phyloP scores from a whole-genome alignment of 2,888 invertebrate species.

The Trisateles emortualis region DNA sequence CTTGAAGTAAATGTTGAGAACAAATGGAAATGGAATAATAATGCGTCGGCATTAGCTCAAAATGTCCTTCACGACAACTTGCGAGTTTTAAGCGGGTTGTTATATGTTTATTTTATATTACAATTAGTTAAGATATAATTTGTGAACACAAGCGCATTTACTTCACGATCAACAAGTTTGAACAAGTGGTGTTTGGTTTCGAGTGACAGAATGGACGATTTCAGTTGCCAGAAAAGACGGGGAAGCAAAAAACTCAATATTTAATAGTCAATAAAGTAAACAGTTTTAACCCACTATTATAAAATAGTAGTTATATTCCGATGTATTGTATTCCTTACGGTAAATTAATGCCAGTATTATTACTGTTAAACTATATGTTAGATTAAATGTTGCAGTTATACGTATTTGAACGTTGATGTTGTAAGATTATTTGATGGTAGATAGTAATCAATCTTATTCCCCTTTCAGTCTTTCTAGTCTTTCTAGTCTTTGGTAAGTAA shows the following conservation, averaged over 20 bases:
- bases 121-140: constrained; percentile 41
- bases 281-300: constrained; percentile 59
- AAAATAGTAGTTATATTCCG: constrained; percentile 68
- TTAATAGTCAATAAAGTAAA: constrained; percentile 58
- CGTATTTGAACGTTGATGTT: constrained; percentile 62
- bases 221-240: constrained; percentile 77
- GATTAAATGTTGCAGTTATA: constrained; percentile 60
- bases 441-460: constrained; percentile 68
- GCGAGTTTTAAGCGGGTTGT: constrained; percentile 28
- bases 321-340: constrained; percentile 52
- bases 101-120: constrained; percentile 43
- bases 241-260: constrained; percentile 73
- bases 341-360: constrained; percentile 73
- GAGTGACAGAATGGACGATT: constrained; percentile 80
- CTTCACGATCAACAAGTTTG: constrained; percentile 66
- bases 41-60: constrained; percentile 46
- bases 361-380: constrained; percentile 67
- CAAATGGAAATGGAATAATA: constrained; percentile 45
- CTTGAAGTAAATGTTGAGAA: constrained; percentile 70
- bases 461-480: constrained; percentile 70
- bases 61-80: constrained; percentile 27
- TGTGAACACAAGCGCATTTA: constrained; percentile 64
- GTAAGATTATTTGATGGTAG: constrained; percentile 52
- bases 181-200: constrained; percentile 72
- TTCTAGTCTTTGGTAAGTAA: constrained; percentile 71